These are phyloP conservation scores for Rhegmatorhina hoffmannsi DNA, from an alignment of 2,113 vertebrate genomes.

Conservation along the genomic window DNA sequence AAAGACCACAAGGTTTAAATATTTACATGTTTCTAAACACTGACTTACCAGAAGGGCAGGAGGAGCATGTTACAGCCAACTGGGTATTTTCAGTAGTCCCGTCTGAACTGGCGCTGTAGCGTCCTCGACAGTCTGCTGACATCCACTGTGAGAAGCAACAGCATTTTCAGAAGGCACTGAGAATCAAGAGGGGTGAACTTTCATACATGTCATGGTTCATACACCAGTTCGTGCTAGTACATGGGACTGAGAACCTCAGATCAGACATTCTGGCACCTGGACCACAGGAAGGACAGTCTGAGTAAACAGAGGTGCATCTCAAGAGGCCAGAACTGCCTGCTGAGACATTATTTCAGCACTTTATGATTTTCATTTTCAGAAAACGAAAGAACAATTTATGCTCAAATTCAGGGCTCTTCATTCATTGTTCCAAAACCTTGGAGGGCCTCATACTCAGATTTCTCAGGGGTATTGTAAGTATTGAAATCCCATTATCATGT, in stretches of 20 bases:
- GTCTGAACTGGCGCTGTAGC: neutral
- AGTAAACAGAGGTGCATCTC: neutral
- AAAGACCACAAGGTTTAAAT: neutral
- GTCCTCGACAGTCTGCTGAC: neutral
- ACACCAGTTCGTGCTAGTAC: neutral
- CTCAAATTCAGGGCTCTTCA: neutral
- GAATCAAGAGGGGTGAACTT: neutral
- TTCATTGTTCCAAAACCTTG: neutral
- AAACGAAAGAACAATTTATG: neutral
- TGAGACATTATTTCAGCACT: neutral
- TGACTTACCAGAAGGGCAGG: neutral
- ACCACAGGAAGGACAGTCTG: neutral
- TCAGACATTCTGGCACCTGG: neutral
- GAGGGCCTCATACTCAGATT: neutral
- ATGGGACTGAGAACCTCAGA: neutral
- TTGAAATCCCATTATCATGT: neutral
- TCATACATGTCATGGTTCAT: neutral
- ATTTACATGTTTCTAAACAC: neutral
- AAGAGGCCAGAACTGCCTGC: neutral
- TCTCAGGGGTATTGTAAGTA: neutral
- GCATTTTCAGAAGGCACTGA: neutral
- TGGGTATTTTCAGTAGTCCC: neutral
- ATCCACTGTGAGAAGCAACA: neutral
- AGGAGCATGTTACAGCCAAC: neutral
- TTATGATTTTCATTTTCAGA: neutral